phyloP scores from a whole-genome alignment of 2,888 invertebrate species.

The Pterostichus madidus region DNA sequence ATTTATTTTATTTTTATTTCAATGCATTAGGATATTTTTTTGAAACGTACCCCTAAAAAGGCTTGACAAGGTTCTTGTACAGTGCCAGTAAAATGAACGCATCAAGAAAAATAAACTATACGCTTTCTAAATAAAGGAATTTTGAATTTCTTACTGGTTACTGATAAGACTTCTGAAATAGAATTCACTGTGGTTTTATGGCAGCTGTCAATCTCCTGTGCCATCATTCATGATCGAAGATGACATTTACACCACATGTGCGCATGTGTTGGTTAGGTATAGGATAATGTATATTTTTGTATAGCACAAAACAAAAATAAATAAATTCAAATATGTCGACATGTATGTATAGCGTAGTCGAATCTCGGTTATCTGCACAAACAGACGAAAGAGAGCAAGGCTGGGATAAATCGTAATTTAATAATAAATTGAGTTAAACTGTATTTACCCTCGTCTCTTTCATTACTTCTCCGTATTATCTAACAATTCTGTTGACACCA shows the following conservation, averaged over 20 bases:
- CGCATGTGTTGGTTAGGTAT: not conserved
- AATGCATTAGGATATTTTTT: too few relatives aligned
- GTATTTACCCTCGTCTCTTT: constrained; percentile 45
- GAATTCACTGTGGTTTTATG: constrained; percentile 5
- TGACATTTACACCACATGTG: constrained; percentile 4
- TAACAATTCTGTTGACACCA: not conserved
- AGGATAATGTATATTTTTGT: constrained; percentile 7
- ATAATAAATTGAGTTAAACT: constrained; percentile 39
- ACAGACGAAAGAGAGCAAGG: constrained; percentile 16
- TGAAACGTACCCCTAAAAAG: too few relatives aligned
- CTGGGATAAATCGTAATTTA: constrained; percentile 40
- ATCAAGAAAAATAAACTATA: constrained; percentile 21
- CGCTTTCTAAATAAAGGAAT: constrained; percentile 26
- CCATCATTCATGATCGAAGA: constrained; percentile 17
- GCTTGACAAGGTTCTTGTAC: too few relatives aligned
- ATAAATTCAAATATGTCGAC: constrained; percentile 22
- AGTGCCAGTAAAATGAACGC: not conserved
- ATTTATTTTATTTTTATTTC: too few relatives aligned
- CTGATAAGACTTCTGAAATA: constrained; percentile 6
- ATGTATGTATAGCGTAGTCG: constrained; percentile 20
- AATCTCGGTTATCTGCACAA: constrained; percentile 37
- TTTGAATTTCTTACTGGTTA: not conserved
- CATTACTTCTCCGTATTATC: constrained; percentile 39
- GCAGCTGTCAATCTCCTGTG: not conserved
- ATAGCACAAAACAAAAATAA: not conserved